phyloP scores from a whole-genome alignment of 2,113 vertebrate genomes.

The Charadrius vociferus region DNA sequence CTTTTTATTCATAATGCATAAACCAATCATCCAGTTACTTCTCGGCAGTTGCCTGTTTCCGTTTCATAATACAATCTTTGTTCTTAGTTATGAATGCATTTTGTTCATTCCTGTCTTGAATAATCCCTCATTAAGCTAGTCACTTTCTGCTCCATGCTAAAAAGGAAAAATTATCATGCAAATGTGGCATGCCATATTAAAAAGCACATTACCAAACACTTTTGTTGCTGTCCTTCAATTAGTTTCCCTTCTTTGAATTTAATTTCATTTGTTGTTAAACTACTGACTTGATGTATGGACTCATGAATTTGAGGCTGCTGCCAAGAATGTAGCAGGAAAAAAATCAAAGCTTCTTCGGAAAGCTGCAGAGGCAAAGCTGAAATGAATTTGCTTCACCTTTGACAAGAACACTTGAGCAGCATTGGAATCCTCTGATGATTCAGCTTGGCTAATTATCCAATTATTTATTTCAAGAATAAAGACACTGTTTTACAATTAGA shows the following conservation, averaged over 20 bases:
- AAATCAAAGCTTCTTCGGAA: conserved; percentile 76
- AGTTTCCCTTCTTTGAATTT: conserved; percentile 84
- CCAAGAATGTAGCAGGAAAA: conserved; percentile 68
- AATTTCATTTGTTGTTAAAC: conserved; percentile 85
- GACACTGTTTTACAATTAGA: conserved; percentile 67
- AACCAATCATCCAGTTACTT: conserved; percentile 82
- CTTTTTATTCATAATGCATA: conserved; percentile 84
- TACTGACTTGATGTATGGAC: conserved; percentile 80
- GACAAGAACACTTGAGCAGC: conserved; percentile 79
- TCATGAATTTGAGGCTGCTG: conserved; percentile 77
- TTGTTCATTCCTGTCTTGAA: conserved; percentile 80
- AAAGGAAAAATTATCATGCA: conserved; percentile 85
- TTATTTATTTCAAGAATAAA: conserved; percentile 84
- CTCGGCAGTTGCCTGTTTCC: conserved; percentile 76
- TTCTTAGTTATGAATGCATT: conserved; percentile 83
- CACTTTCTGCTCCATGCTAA: conserved; percentile 80
- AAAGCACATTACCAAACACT: conserved; percentile 80
- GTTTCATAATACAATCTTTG: conserved; percentile 82
- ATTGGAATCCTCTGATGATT: conserved; percentile 79
- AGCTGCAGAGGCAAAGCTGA: conserved; percentile 70
- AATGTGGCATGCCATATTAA: conserved; percentile 80
- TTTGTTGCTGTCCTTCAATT: conserved; percentile 83
- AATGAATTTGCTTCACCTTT: conserved; percentile 83
- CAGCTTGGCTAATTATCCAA: conserved; percentile 81
- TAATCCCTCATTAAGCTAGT: conserved; percentile 85